A percentile compares a stretch with the other conserved stretches of the same genome.
Conservation (phyloP, 2,113 vertebrate genomes). For the Ancistrus triradiatus region DNA sequence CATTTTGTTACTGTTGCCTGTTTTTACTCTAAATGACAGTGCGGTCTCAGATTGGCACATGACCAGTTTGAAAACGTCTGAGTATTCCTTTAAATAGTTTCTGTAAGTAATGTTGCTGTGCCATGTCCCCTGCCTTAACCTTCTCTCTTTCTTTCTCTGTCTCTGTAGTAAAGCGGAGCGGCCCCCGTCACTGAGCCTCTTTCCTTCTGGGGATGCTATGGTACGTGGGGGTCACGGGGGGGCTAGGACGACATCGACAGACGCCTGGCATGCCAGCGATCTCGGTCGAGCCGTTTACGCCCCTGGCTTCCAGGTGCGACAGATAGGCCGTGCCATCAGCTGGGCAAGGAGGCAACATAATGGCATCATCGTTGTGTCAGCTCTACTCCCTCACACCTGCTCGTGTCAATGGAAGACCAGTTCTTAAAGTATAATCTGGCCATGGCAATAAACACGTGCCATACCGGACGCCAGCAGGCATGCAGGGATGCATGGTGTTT, state of each 20-base stretch:
- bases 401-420: conserved; percentile 15
- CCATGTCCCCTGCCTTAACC: too few relatives aligned
- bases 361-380: conserved; percentile 31
- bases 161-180: conserved; percentile 88
- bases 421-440: neutral
- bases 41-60: too few relatives aligned
- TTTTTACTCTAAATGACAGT: too few relatives aligned
- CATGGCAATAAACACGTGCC: neutral
- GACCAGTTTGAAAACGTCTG: neutral
- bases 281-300: conserved; percentile 84
- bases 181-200: conserved; percentile 90
- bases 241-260: conserved; percentile 86
- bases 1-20: too few relatives aligned
- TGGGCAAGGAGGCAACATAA: conserved; percentile 35
- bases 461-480: conserved; percentile 27
- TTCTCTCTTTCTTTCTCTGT: conserved; percentile 7
- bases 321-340: conserved; percentile 54
- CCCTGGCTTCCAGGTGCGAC: conserved; percentile 93
- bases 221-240: conserved; percentile 92
- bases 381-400: conserved; percentile 16
- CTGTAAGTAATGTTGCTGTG: too few relatives aligned
- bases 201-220: conserved; percentile 87
- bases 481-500: conserved; percentile 19
- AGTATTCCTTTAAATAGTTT: neutral
- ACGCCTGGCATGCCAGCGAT: conserved; percentile 93